Conservation (phyloP, 2,888 invertebrate genomes). For the Synergus japonicus region DNA sequence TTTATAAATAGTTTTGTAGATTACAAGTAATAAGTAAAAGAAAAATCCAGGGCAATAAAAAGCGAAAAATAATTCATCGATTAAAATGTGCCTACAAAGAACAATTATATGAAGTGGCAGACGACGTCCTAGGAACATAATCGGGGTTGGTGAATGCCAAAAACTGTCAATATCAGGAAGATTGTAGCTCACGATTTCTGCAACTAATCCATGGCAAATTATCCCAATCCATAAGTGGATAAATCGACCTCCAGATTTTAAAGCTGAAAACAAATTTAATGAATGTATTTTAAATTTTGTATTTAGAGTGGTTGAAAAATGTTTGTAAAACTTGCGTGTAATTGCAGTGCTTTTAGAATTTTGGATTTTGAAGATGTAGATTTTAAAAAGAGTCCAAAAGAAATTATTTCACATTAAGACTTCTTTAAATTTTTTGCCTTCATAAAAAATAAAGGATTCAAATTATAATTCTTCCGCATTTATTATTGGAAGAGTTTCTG, state of each 20-base stretch:
- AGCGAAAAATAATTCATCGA: background rate
- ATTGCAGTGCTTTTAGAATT: slow-evolving; percentile 12
- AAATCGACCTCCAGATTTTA: slow-evolving; percentile 85
- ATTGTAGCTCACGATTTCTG: slow-evolving; percentile 85
- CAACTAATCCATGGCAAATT: slow-evolving; percentile 85
- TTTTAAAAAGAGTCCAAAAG: background rate
- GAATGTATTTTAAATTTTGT: background rate
- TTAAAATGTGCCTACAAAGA: slow-evolving; percentile 80
- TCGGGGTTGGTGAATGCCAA: slow-evolving; percentile 89
- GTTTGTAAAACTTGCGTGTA: background rate
- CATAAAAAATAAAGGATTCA: background rate
- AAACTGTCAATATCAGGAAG: slow-evolving; percentile 89
- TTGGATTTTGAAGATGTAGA: background rate
- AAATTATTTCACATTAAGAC: background rate
- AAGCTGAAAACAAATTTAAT: slow-evolving; percentile 78
- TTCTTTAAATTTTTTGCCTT: background rate
- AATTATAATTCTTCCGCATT: too few species aligned
- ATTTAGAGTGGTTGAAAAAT: background rate
- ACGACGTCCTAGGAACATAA: slow-evolving; percentile 85
- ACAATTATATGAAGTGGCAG: slow-evolving; percentile 86
- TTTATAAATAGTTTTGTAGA: background rate
- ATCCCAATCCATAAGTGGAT: slow-evolving; percentile 87
- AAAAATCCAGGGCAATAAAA: background rate
- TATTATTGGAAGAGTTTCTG: background rate
- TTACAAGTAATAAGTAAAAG: background rate